phyloP scores from a whole-genome alignment of 2,113 vertebrate species.

The Coregonus clupeaformis region DNA sequence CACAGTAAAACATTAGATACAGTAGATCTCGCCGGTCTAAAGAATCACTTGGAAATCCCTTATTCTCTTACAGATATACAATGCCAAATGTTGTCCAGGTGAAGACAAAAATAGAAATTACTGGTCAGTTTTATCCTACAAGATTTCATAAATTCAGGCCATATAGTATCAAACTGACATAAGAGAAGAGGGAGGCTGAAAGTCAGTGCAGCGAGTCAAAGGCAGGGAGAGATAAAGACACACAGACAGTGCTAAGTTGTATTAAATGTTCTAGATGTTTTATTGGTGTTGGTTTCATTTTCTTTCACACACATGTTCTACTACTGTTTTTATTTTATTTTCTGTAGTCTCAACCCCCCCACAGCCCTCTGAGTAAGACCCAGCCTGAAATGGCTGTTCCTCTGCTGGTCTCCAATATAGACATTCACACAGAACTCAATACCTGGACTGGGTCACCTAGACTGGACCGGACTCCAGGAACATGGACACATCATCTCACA shows the following conservation, averaged over 20 bases:
- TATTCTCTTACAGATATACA: too few species aligned
- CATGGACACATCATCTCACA: conserved; percentile 46
- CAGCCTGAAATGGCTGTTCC: conserved; percentile 58
- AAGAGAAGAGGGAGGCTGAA: neutral
- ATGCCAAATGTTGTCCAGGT: too few species aligned
- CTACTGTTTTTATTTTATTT: conserved; percentile 39
- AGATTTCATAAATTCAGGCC: neutral
- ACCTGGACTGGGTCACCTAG: conserved; percentile 27
- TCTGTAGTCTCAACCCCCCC: conserved; percentile 58
- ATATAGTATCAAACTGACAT: neutral
- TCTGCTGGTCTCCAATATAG: conserved; percentile 58
- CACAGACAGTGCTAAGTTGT: conserved; percentile 65
- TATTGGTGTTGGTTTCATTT: conserved; percentile 79
- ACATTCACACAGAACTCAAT: conserved; percentile 54
- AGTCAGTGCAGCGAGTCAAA: conserved; percentile 7
- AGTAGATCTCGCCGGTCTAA: neutral
- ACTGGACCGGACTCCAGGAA: conserved; percentile 21
- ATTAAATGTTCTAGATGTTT: conserved; percentile 85
- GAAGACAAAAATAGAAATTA: too few species aligned
- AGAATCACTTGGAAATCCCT: too few species aligned
- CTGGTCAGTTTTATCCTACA: too few species aligned
- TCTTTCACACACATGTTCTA: conserved; percentile 75
- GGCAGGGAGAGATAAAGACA: conserved; percentile 55
- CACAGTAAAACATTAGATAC: neutral
- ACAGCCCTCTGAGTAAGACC: conserved; percentile 59